These are phyloP conservation scores for Zophobas atratus DNA, from an alignment of 1,140 invertebrate genomes.

Conservation along the genomic window DNA sequence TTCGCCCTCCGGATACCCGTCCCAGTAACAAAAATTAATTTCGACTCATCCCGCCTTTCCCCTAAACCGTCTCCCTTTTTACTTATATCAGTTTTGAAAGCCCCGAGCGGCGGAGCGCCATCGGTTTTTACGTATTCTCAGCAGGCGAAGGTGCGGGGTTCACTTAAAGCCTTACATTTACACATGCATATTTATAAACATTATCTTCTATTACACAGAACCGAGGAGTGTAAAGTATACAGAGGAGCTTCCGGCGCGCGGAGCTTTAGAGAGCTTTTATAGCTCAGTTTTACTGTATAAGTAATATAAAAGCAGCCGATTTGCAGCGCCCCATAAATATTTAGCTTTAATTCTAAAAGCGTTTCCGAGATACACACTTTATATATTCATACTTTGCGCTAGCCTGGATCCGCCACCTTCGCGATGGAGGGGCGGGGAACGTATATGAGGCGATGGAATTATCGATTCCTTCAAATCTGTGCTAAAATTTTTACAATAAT, in stretches of 20 bases:
- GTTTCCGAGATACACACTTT: slow-evolving; percentile 66
- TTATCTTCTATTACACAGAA: slow-evolving; percentile 67
- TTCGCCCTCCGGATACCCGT: too few species aligned
- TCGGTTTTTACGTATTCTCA: slow-evolving; percentile 60
- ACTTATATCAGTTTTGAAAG: slow-evolving; percentile 14
- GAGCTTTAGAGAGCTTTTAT: slow-evolving; percentile 68
- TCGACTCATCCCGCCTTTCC: too few species aligned
- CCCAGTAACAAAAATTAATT: too few species aligned
- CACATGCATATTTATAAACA: slow-evolving; percentile 69
- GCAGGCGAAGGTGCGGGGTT: slow-evolving; percentile 57
- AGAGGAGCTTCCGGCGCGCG: slow-evolving; percentile 60
- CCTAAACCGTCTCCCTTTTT: too few species aligned
- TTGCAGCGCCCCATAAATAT: slow-evolving; percentile 68
- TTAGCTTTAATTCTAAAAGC: slow-evolving; percentile 68
- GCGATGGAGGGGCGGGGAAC: neutral
- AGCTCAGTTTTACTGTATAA: slow-evolving; percentile 68
- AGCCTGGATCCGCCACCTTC: slow-evolving; percentile 53
- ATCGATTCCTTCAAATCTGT: too few species aligned
- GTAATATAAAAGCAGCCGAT: slow-evolving; percentile 68
- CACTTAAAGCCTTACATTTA: slow-evolving; percentile 66
- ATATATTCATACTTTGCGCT: slow-evolving; percentile 63
- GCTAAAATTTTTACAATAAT: too few species aligned
- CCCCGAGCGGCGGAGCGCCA: neutral
- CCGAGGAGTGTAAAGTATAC: slow-evolving; percentile 65
- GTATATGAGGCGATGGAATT: too few species aligned